Percentiles rank a stretch among this genome's conserved stretches.
Evolutionary conservation across 2,888 invertebrate species (phyloP).

Genomic region (Folsomia manolachei): DNA sequence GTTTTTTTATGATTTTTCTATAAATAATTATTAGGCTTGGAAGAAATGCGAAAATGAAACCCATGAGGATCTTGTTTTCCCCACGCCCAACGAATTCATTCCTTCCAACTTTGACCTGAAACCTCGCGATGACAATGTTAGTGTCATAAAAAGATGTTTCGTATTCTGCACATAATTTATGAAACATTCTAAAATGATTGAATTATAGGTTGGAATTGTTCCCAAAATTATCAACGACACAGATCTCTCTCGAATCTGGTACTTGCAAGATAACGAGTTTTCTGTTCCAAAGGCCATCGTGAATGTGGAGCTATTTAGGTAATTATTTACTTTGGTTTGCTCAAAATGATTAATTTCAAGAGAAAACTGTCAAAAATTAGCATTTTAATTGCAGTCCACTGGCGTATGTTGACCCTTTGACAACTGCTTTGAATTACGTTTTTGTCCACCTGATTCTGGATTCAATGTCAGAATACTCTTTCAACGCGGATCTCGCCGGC

Average conservation of each 20-base stretch:
- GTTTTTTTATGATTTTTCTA: no score
- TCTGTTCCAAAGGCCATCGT: conserved; percentile 80
- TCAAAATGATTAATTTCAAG: no score
- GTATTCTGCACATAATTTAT: neutral
- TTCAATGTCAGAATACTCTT: conserved; percentile 84
- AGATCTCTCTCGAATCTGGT: conserved; percentile 80
- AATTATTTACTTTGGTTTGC: no score
- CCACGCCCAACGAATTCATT: conserved; percentile 86
- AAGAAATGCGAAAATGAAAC: conserved; percentile 57
- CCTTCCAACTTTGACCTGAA: conserved; percentile 73
- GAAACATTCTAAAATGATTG: conserved; percentile 7
- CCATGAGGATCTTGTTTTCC: conserved; percentile 68
- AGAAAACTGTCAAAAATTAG: neutral
- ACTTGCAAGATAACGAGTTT: conserved; percentile 88
- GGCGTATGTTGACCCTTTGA: conserved; percentile 78
- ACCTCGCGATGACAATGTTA: conserved; percentile 61
- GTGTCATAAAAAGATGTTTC: no score
- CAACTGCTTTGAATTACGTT: conserved; percentile 77
- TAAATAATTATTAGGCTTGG: conserved; percentile 59
- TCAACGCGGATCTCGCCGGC: conserved; percentile 87
- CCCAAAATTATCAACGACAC: conserved; percentile 69
- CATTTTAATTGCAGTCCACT: conserved; percentile 67
- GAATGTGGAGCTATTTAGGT: conserved; percentile 75
- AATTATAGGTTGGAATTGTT: conserved; percentile 12
- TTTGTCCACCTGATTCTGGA: conserved; percentile 80